phyloP scores from a whole-genome alignment of 92 coral and sea anemone genomes.

The Diadumene lineata region DNA sequence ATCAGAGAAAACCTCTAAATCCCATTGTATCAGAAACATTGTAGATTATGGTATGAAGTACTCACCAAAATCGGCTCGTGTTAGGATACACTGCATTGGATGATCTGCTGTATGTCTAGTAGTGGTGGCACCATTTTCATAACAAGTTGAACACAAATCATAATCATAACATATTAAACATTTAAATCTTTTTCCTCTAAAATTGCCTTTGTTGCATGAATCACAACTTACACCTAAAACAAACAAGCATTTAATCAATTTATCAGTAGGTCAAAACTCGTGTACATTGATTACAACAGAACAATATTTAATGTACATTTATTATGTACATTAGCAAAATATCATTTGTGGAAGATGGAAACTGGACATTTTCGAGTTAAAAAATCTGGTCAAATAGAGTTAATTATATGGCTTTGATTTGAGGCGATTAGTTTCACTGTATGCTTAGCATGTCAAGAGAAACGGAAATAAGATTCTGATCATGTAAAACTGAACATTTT shows the following conservation, averaged over 20 bases:
- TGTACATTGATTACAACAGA: no score
- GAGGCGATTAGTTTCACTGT: no score
- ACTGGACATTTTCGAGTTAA: no score
- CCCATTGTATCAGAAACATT: no score
- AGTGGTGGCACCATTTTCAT: constrained; percentile 95
- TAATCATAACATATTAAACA: constrained; percentile 97
- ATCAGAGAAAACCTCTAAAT: no score
- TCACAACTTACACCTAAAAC: constrained; percentile 96
- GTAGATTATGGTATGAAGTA: no score
- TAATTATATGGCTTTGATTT: no score
- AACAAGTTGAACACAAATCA: constrained; percentile 94
- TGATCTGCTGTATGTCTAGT: constrained; percentile 97
- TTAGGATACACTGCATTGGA: constrained; percentile 97
- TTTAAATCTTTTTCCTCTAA: constrained; percentile 95
- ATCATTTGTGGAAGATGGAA: no score
- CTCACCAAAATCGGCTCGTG: constrained; percentile 97
- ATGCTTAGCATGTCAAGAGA: background rate
- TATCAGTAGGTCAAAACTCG: no score
- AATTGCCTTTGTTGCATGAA: constrained; percentile 92
- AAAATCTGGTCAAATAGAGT: no score
- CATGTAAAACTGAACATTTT: background rate
- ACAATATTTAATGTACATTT: no score
- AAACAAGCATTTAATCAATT: background rate
- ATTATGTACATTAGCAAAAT: no score
- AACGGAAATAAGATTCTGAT: background rate